Conservation (phyloP, 2,797 vertebrate genomes). For the Gymnothorax javanicus region DNA sequence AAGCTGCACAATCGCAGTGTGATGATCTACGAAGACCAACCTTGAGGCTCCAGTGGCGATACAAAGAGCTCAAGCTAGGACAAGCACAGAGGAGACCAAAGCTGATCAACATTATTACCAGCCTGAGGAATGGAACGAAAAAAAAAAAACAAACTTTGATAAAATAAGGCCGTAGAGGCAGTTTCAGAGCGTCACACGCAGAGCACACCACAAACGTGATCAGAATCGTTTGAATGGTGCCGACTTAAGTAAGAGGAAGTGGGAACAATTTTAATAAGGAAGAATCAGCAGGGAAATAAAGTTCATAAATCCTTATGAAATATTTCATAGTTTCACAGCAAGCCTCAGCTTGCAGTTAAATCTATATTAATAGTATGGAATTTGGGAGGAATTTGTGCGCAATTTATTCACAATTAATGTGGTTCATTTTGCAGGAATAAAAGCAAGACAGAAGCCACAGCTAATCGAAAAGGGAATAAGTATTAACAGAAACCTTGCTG, state of each 20-base stretch:
- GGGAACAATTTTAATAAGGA: neutral
- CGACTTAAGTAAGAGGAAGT: neutral
- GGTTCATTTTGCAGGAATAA: neutral
- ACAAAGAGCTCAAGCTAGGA: neutral
- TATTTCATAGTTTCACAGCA: neutral
- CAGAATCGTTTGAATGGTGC: neutral
- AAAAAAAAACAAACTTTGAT: neutral
- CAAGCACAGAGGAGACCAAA: neutral
- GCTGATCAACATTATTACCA: neutral
- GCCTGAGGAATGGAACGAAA: neutral
- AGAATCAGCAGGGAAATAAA: neutral
- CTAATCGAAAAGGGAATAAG: neutral
- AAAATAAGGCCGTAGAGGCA: neutral
- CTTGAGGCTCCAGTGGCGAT: neutral
- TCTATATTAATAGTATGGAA: neutral
- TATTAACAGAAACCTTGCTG: constrained; percentile 16
- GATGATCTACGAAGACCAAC: neutral
- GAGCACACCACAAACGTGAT: neutral
- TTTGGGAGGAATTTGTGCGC: neutral
- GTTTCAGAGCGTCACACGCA: too few relatives aligned
- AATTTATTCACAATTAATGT: neutral
- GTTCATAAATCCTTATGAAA: neutral
- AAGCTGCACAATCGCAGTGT: neutral
- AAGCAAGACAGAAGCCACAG: constrained; percentile 9
- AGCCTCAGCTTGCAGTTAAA: neutral